Evolutionary conservation across 2,888 invertebrate species (phyloP).

Genomic region (Morpho helenor): DNA sequence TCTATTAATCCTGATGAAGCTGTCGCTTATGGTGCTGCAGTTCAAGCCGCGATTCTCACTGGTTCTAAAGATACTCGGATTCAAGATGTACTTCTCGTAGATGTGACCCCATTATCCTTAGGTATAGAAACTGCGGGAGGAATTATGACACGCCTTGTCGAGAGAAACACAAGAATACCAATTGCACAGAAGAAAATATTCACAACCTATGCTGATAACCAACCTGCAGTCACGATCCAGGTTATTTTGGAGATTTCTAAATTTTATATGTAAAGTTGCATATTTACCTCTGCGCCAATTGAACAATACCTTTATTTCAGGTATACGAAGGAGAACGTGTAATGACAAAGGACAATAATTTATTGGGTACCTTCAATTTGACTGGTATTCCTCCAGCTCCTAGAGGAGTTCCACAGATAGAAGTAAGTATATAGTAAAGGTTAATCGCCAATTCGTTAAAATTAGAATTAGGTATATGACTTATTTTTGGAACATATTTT

Average conservation of each 20-base stretch:
- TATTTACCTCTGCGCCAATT: too few species aligned
- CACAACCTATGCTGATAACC: constrained; percentile 95
- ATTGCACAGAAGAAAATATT: constrained; percentile 90
- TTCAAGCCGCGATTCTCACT: constrained; percentile 94
- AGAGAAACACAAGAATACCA: constrained; percentile 89
- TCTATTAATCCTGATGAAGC: constrained; percentile 96
- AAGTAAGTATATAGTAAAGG: constrained; percentile 45
- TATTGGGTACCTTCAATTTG: constrained; percentile 89
- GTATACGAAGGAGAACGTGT: constrained; percentile 93
- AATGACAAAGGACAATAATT: constrained; percentile 95
- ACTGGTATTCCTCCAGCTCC: constrained; percentile 92
- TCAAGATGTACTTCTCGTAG: constrained; percentile 90
- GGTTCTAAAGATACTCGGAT: constrained; percentile 84
- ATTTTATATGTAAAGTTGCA: too few species aligned
- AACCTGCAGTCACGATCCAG: constrained; percentile 92
- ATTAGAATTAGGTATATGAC: too few species aligned
- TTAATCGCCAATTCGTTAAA: too few species aligned
- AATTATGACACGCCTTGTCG: constrained; percentile 91
- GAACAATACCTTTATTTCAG: constrained; percentile 37
- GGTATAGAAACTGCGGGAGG: constrained; percentile 92
- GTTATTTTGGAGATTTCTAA: constrained; percentile 37
- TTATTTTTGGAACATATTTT: too few species aligned
- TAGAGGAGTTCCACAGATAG: constrained; percentile 87
- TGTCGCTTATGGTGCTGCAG: constrained; percentile 95
- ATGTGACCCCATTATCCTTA: constrained; percentile 87